Evolutionary conservation across 2,888 invertebrate genomes (phyloP).

Genomic region (Hydriomena furcata): DNA sequence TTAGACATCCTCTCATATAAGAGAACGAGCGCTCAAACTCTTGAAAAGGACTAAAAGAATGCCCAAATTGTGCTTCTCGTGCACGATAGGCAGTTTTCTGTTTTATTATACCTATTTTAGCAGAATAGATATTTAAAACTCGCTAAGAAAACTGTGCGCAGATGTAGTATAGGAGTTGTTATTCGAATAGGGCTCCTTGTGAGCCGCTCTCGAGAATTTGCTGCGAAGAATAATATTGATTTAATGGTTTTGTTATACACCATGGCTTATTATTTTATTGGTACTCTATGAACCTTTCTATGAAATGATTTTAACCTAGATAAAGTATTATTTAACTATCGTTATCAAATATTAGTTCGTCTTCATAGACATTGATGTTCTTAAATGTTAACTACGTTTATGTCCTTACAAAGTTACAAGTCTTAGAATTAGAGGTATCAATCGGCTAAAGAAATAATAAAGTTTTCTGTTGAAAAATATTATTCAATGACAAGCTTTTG

Average conservation of each 20-base stretch:
- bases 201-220: conserved; percentile 17
- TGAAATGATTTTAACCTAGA: conserved; percentile 18
- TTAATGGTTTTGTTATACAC: conserved; percentile 27
- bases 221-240: conserved; percentile 31
- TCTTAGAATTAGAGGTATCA: no score
- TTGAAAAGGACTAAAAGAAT: no score
- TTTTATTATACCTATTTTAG: no score
- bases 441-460: no score
- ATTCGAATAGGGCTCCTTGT: conserved; percentile 10
- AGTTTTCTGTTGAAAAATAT: no score
- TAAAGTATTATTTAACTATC: background rate
- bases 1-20: no score
- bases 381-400: background rate
- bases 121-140: no score
- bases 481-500: no score
- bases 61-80: no score
- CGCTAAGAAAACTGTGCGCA: no score
- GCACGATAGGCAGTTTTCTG: no score
- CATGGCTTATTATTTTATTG: conserved; percentile 18
- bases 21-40: no score
- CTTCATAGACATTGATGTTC: conserved; percentile 1
- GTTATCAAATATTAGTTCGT: background rate
- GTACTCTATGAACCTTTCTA: conserved; percentile 13
- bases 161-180: background rate
- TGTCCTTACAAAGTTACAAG: background rate